Evolutionary conservation across 2,113 vertebrate species (phyloP).

Genomic region (Heloderma charlesbogerti): DNA sequence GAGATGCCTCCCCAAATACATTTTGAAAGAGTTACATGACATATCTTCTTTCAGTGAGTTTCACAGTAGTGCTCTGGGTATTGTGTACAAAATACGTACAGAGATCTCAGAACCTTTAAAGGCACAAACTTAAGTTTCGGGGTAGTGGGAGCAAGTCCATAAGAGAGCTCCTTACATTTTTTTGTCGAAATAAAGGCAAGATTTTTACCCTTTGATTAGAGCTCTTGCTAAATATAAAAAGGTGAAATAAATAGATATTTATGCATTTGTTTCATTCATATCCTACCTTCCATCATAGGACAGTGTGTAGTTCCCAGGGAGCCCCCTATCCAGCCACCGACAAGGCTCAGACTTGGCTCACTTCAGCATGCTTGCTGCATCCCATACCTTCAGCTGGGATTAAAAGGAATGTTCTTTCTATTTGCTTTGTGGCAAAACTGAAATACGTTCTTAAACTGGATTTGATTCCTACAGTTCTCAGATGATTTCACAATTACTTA

Average conservation of each 20-base stretch:
- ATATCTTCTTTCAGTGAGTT: neutral
- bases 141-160: neutral
- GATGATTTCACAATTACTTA: neutral
- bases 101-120: neutral
- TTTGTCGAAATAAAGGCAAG: neutral
- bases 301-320: neutral
- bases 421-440: neutral
- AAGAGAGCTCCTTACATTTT: neutral
- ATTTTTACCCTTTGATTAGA: neutral
- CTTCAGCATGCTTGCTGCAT: neutral
- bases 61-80: neutral
- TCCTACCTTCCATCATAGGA: no score
- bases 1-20: slow-evolving; percentile 4
- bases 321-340: neutral
- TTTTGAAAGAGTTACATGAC: neutral
- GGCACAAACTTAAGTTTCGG: neutral
- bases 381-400: neutral
- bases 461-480: slow-evolving; percentile 4
- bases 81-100: slow-evolving; percentile 13
- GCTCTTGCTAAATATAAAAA: neutral
- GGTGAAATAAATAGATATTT: neutral
- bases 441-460: neutral
- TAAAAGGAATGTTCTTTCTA: neutral
- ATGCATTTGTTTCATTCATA: neutral
- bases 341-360: neutral